Conservation (phyloP, 2,888 invertebrate genomes). For the Phaonia tiefii region DNA sequence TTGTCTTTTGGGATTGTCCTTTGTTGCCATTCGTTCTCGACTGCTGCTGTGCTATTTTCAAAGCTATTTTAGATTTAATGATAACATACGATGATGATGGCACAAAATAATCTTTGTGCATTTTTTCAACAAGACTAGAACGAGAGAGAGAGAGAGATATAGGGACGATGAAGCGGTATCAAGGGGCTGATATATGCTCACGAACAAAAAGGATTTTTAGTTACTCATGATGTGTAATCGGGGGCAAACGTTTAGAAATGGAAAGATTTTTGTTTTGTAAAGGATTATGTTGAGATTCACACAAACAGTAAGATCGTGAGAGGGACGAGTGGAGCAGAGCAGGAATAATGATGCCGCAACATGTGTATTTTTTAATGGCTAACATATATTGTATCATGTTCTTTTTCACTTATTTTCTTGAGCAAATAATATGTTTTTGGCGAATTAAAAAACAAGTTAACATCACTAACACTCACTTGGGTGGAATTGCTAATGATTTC, state of each 20-base stretch:
- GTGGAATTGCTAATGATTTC: too few species aligned
- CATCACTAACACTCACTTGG: too few species aligned
- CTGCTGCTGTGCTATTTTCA: background rate
- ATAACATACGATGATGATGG: slow-evolving; percentile 52
- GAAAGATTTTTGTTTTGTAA: slow-evolving; percentile 20
- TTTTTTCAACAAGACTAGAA: slow-evolving; percentile 1
- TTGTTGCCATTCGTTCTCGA: background rate
- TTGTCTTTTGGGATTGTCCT: slow-evolving; percentile 24
- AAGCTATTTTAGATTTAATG: slow-evolving; percentile 51
- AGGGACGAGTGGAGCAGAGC: background rate
- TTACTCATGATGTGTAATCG: background rate
- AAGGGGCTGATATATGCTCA: background rate
- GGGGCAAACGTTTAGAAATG: background rate
- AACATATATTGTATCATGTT: background rate
- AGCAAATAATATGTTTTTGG: too few species aligned
- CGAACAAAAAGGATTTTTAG: background rate
- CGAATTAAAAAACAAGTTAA: too few species aligned
- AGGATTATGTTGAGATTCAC: slow-evolving; percentile 31
- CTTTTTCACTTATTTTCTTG: background rate
- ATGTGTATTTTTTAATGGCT: slow-evolving; percentile 25
- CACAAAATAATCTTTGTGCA: slow-evolving; percentile 14
- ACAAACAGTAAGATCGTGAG: too few species aligned
- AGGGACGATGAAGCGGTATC: background rate
- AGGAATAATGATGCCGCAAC: background rate
- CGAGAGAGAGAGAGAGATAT: background rate